phyloP scores from a whole-genome alignment of 2,888 invertebrate species.

The Dyspetes luteomarginatus region DNA sequence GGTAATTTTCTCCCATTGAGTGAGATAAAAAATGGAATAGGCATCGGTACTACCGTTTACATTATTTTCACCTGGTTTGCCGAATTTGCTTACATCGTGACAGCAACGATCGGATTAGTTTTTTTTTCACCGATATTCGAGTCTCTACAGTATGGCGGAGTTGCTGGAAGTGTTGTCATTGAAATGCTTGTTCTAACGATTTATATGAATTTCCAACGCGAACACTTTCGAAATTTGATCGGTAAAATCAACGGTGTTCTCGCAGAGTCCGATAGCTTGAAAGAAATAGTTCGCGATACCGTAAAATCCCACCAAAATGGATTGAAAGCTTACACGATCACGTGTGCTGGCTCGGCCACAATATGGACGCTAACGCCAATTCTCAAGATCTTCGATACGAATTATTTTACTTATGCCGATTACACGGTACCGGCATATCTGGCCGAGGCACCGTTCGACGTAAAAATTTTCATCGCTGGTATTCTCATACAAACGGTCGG shows the following conservation, averaged over 20 bases:
- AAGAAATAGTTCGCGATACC: conserved; percentile 11
- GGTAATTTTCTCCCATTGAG: conserved; percentile 69
- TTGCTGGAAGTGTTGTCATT: conserved; percentile 55
- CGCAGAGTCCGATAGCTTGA: conserved; percentile 51
- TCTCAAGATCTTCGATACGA: conserved; percentile 53
- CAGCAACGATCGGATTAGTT: conserved; percentile 38
- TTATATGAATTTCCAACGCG: conserved; percentile 63
- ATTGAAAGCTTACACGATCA: conserved; percentile 65
- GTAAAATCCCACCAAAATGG: conserved; percentile 64
- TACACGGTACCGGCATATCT: too few relatives aligned
- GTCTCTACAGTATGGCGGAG: conserved; percentile 63
- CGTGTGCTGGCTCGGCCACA: conserved; percentile 21
- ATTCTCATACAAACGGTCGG: conserved; percentile 55
- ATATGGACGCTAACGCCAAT: conserved; percentile 64
- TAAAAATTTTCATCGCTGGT: conserved; percentile 55
- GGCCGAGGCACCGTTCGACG: conserved; percentile 61
- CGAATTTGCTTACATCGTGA: conserved; percentile 11
- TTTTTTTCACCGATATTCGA: conserved; percentile 44
- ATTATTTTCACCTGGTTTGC: conserved; percentile 57
- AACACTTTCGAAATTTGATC: conserved; percentile 63
- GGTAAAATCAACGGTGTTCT: conserved; percentile 63
- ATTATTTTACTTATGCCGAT: conserved; percentile 63
- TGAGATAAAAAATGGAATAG: not conserved
- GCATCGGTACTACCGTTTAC: conserved; percentile 45
- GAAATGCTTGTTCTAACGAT: conserved; percentile 62